Base-by-base conservation (phyloP, 1,140 invertebrate species). In the Drosophila ambigua region DNA sequence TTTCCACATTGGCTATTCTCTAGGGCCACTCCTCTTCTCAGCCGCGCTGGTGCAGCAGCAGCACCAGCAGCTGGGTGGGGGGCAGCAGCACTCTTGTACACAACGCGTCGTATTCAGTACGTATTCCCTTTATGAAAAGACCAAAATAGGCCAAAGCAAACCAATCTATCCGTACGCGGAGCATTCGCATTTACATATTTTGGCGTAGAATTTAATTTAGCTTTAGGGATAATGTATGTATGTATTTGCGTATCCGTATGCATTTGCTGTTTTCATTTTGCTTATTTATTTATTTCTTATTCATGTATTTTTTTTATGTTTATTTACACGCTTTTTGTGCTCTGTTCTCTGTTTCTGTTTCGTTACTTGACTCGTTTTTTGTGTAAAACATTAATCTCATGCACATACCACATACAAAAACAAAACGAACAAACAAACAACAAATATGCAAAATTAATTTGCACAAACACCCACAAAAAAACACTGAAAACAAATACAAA, bases 341-440 rank as follows among this genome's bases (percentile, higher is more conserved):
- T 35, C 8, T 71, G 60, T 74, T 77, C 72, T 64, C 73, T 79
- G 73, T 82, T 76, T 79, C 77, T 79, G 72, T 81, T 81, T 64
- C 62, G 73, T 79, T 88, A 79, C 67, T 80, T 91, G 79, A 79
- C 67, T 80, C 90, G 79, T 76, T 74, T 75, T 85, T 90, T 84
- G 69, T 87, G 82, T 82, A 66, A 75, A 71, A 73, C 80, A 91
- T 89, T 90, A 83, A 90, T 83, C 49, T 62, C 80, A 88, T 77
- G 77, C 87, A 90, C 85, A 68, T 73, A 63, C 81, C 77, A 80
- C 28, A 31, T 60, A 55, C 60, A 57, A 53, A 50, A 58, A 58
- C 31, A 53, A 48, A 59, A 44, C 41, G 57, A 20, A 35, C 52
- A 44, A 61, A 53, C 26, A 63, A 61, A 20, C 61, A 62, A 80